Evolutionary conservation across 2,797 vertebrate genomes (phyloP).

Genomic region (Pristis pectinata): DNA sequence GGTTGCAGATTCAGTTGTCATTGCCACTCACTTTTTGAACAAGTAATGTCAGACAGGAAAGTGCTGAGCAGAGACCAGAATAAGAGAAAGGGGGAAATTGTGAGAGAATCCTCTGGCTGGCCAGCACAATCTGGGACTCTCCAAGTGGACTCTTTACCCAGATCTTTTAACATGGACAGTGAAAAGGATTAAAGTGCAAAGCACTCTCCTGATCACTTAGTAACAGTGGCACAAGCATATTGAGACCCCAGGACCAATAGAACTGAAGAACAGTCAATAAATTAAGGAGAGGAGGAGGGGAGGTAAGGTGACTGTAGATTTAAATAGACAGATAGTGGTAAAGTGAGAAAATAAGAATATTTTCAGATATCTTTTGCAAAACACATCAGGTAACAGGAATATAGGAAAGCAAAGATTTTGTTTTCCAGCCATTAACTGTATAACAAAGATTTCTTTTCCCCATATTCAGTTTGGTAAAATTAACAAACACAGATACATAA

Average conservation of each 20-base stretch:
- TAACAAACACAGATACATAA: background rate
- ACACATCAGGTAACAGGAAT: background rate
- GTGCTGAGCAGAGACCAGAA: background rate
- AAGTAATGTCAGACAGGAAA: background rate
- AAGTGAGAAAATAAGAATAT: background rate
- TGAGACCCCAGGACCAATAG: background rate
- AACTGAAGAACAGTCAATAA: background rate
- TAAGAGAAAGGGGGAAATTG: background rate
- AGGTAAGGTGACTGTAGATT: background rate
- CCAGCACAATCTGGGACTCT: background rate
- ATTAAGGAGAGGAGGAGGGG: background rate
- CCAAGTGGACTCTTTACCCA: background rate
- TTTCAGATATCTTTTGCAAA: background rate
- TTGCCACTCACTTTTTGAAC: background rate
- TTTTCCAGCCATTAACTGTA: background rate
- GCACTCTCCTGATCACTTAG: background rate
- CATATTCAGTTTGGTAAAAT: background rate
- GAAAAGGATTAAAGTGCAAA: background rate
- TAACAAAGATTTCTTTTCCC: background rate
- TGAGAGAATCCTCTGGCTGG: background rate
- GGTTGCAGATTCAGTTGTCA: background rate
- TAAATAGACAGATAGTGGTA: background rate
- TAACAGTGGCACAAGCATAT: background rate
- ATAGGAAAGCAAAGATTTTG: background rate
- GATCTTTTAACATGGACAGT: background rate